Evolutionary conservation across 2,113 vertebrate genomes (phyloP).

Genomic region (Malurus cyaneus): DNA sequence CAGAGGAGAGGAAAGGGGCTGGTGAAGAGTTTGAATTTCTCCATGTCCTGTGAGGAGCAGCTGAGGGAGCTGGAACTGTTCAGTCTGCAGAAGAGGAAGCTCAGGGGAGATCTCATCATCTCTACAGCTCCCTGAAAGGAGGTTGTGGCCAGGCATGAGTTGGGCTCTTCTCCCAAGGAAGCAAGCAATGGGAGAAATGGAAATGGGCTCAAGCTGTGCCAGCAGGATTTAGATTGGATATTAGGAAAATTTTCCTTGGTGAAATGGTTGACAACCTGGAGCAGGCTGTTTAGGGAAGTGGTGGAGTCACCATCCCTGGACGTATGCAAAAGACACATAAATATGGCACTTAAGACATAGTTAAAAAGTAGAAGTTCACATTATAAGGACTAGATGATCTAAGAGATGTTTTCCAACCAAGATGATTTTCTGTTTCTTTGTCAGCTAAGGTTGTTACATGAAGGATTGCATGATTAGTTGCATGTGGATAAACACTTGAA

Average conservation of each 20-base stretch:
- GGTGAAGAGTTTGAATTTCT: neutral
- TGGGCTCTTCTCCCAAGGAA: neutral
- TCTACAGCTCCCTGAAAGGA: neutral
- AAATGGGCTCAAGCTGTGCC: neutral
- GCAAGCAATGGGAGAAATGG: neutral
- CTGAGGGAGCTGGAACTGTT: neutral
- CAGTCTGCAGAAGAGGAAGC: neutral
- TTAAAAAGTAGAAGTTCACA: neutral
- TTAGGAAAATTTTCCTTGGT: neutral
- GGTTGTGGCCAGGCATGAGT: neutral
- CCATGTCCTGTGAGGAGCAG: neutral
- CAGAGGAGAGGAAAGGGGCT: neutral
- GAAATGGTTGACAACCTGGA: neutral
- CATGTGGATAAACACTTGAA: neutral
- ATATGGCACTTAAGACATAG: neutral
- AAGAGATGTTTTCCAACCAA: neutral
- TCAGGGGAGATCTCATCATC: neutral
- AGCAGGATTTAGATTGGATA: neutral
- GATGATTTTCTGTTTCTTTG: neutral
- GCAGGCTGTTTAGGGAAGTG: neutral
- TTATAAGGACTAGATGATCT: neutral
- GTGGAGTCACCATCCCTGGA: neutral
- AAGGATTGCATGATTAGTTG: neutral
- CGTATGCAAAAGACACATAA: neutral
- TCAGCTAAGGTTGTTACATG: neutral